Percentiles rank a stretch among this genome's conserved stretches.
Evolutionary conservation across 2,797 vertebrate genomes (phyloP).

Genomic region (Margarornis squamiger): DNA sequence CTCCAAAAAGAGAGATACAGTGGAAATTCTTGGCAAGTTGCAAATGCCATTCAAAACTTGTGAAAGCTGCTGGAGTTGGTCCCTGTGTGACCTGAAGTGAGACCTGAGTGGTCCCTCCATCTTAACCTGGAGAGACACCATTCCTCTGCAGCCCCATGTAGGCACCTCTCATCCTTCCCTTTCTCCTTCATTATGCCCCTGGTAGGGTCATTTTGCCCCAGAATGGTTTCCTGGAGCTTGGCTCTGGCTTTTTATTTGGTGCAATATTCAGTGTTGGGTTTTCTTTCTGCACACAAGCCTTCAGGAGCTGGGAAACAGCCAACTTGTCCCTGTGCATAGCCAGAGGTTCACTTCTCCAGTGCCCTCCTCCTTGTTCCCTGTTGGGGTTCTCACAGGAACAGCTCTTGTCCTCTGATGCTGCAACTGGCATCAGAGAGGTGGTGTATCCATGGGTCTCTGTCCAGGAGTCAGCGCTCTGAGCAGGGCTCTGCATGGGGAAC

Average conservation of each 20-base stretch:
- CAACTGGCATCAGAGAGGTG: neutral
- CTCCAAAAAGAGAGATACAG: accelerated
- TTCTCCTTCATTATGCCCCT: neutral
- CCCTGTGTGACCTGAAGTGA: neutral
- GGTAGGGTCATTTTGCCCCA: neutral
- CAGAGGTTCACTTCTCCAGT: neutral
- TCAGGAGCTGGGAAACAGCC: neutral
- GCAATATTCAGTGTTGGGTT: neutral
- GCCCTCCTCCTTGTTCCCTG: neutral
- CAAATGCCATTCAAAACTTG: neutral
- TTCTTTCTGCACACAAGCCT: neutral
- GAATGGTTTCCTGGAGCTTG: neutral
- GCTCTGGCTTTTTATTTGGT: neutral
- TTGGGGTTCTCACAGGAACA: neutral
- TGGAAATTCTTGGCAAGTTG: neutral
- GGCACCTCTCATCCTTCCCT: neutral
- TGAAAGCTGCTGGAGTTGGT: neutral
- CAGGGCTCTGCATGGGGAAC: accelerated
- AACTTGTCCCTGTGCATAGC: neutral
- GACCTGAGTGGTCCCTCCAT: neutral
- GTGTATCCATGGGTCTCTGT: neutral
- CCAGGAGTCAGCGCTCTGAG: accelerated
- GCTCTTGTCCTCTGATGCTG: neutral
- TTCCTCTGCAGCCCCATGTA: neutral
- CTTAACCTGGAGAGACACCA: neutral